Percentiles rank a stretch among this genome's conserved stretches.
phyloP scores from a whole-genome alignment of 2,888 invertebrate species.

The Loripinus fragilis region DNA sequence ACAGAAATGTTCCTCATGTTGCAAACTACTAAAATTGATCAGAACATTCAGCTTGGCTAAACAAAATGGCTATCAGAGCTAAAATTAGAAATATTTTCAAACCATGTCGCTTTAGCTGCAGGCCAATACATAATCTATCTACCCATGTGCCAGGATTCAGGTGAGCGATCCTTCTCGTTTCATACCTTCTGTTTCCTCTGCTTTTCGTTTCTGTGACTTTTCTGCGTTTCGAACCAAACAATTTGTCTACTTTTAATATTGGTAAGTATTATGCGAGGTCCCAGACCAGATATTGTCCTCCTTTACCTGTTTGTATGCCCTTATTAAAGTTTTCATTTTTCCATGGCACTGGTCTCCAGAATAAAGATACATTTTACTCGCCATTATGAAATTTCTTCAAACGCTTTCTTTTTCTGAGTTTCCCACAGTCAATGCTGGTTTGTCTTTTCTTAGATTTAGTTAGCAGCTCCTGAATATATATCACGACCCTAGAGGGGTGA shows the following conservation, averaged over 20 bases:
- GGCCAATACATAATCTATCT: no score
- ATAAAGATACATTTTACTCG: background rate
- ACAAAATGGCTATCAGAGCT: no score
- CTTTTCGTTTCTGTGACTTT: slow-evolving; percentile 1
- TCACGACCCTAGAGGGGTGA: no score
- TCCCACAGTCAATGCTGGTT: slow-evolving; percentile 23
- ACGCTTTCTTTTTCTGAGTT: slow-evolving; percentile 25
- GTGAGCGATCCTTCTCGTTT: no score
- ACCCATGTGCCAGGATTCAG: no score
- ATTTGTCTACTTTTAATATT: slow-evolving; percentile 26
- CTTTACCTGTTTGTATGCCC: slow-evolving; percentile 30
- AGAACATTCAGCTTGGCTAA: no score
- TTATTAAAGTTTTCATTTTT: slow-evolving; percentile 23
- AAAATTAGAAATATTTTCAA: no score
- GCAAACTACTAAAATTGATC: no score
- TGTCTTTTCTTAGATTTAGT: slow-evolving; percentile 26
- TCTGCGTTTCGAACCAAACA: slow-evolving; percentile 22
- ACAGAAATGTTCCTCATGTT: no score
- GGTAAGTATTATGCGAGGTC: slow-evolving; percentile 18
- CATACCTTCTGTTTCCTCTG: slow-evolving; percentile 1
- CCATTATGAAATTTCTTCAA: slow-evolving; percentile 7
- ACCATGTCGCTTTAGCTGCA: no score
- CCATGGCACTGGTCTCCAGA: slow-evolving; percentile 20
- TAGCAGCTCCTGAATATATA: no score
- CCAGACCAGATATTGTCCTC: slow-evolving; percentile 25